Evolutionary conservation across 2,797 vertebrate species (phyloP).

Genomic region (Gallinago solitaria): DNA sequence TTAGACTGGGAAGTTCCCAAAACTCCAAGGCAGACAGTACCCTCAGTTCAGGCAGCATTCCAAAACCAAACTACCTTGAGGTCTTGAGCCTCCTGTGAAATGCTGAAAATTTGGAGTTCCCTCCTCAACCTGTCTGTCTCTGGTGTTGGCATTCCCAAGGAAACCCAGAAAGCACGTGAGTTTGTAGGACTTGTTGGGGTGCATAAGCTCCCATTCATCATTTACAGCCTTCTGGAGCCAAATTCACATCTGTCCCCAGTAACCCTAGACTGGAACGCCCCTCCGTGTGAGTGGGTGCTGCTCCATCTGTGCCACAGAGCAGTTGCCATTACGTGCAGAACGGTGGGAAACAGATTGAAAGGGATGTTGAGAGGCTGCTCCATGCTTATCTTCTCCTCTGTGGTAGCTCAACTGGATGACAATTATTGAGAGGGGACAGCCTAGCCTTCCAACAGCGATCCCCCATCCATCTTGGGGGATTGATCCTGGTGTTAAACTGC

Average conservation of each 20-base stretch:
- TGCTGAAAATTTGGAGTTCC: background rate
- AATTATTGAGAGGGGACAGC: background rate
- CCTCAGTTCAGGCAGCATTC: background rate
- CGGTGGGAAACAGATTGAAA: background rate
- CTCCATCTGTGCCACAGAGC: background rate
- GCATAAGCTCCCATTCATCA: background rate
- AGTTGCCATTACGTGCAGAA: background rate
- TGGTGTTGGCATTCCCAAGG: background rate
- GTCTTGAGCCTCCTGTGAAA: background rate
- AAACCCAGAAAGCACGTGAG: background rate
- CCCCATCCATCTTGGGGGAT: background rate
- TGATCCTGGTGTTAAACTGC: background rate
- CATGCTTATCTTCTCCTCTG: background rate
- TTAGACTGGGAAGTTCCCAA: background rate
- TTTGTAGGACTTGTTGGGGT: background rate
- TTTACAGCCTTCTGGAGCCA: background rate
- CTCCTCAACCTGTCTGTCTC: background rate
- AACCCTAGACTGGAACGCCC: background rate
- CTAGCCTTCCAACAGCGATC: background rate
- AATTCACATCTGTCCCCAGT: background rate
- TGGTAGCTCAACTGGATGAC: rapidly evolving
- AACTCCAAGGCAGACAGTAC: background rate
- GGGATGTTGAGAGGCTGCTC: background rate
- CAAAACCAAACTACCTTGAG: background rate
- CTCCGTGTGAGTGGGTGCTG: background rate